Evolutionary conservation across 2,888 invertebrate species (phyloP), one percentile per base, ranked within the genome.

Genomic region (Ophion ventricosus): DNA sequence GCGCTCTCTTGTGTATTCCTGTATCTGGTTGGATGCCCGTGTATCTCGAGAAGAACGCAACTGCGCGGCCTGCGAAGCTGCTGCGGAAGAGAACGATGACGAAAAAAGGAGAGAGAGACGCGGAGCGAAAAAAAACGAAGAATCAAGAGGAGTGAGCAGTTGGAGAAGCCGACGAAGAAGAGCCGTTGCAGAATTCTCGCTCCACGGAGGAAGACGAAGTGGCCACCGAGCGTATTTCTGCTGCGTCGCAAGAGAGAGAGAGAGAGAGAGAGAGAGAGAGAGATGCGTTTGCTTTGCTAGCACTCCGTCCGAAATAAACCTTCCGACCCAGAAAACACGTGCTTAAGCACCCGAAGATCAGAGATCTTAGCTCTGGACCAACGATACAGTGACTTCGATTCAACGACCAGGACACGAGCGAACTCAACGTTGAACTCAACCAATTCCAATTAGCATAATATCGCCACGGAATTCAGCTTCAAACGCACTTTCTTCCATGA

Each of bases 321-420:
- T 80, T 66, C 76, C 84, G 87, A 87, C 87, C 87, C 87, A 87
- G 85, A 87, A 87, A 85, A 74, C 83, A 79, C 73, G 80, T 84
- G 84, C 83, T 80, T 57, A 54, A 63, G 73, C 72, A 83, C 67
- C 73, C 84, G 59, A 64, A 78, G 35, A 74, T 63, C 69, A 40
- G 78, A 78, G 54, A 61, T 64, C 57, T 49, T 26, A 40, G 49
- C 70, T 66, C 72, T 73, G 73, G 77, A 20, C 73, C n/a, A 80
- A 80, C 73, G 76, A 80, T 80, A 76, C 80, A 78, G 40, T 56
- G 40, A 40, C 56, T 80, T 70, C 61, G 25, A 70, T 78, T 75
- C 57, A 59, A 81, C 74, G 69, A 78, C 59, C 59, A 56, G 49
- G 70, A 56, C 57, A 23, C 59, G 40, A 35, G 29, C 35, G 25